Percentiles rank a stretch among this genome's conserved stretches.
Conservation (phyloP, 1,140 invertebrate species). For the Drosophila novamexicana region DNA sequence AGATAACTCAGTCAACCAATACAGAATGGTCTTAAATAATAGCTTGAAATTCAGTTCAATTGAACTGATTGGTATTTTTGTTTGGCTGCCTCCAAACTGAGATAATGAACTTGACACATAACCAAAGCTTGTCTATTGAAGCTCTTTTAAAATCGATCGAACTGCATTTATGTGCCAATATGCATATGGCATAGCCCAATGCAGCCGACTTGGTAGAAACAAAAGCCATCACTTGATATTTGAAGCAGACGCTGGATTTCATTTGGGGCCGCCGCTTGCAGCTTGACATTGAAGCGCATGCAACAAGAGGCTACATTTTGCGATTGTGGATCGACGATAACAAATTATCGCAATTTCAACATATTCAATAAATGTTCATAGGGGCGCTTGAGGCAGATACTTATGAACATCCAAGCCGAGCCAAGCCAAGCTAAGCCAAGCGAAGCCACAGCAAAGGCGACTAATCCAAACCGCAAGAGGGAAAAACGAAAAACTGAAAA, state of each 20-base stretch:
- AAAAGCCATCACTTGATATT: slow-evolving; percentile 45
- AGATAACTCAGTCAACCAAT: too few relatives aligned
- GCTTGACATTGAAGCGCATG: slow-evolving; percentile 68
- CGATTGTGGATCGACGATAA: slow-evolving; percentile 30
- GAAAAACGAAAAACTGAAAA: neutral
- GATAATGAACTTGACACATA: slow-evolving; percentile 3
- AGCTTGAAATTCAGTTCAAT: too few relatives aligned
- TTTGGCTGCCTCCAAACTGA: neutral
- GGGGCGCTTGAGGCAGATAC: slow-evolving; percentile 18
- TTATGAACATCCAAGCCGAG: slow-evolving; percentile 1
- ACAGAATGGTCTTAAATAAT: too few relatives aligned
- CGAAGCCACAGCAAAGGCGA: neutral
- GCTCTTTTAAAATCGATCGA: neutral
- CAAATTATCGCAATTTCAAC: slow-evolving; percentile 57
- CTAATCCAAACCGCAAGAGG: neutral
- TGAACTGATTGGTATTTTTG: too few relatives aligned
- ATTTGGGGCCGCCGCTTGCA: slow-evolving; percentile 11
- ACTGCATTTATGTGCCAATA: neutral
- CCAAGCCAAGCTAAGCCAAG: neutral
- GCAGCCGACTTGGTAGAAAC: neutral
- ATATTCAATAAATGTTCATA: slow-evolving; percentile 21
- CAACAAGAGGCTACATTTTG: slow-evolving; percentile 35
- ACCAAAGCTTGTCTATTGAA: neutral
- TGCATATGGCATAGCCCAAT: neutral
- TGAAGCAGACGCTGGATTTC: neutral